phyloP scores from a whole-genome alignment of 2,888 invertebrate genomes.

The Ceriagrion tenellum region DNA sequence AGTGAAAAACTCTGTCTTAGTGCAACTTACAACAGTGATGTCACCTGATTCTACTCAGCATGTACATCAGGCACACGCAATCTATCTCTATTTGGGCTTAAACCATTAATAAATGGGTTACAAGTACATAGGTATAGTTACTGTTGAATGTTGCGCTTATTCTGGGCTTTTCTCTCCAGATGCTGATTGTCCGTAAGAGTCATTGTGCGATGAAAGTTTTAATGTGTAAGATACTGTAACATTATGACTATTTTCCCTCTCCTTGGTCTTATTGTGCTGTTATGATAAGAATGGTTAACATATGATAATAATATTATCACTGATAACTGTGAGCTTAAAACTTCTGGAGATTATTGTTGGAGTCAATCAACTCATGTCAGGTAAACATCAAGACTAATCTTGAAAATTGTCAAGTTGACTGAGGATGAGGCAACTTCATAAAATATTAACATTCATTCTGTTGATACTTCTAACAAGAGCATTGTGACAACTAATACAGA shows the following conservation, averaged over 20 bases:
- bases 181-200: constrained; percentile 57
- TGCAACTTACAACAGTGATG: constrained; percentile 63
- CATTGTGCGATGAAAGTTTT: constrained; percentile 54
- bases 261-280: constrained; percentile 66
- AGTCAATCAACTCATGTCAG: constrained; percentile 21
- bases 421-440: constrained; percentile 42
- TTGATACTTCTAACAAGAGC: constrained; percentile 23
- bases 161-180: constrained; percentile 60
- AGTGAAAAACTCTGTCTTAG: constrained; percentile 63
- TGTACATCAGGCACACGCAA: constrained; percentile 57
- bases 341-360: constrained; percentile 37
- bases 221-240: constrained; percentile 64
- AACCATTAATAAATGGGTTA: constrained; percentile 61
- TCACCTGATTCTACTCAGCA: constrained; percentile 48
- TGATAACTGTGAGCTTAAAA: constrained; percentile 64
- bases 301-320: constrained; percentile 59
- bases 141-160: constrained; percentile 64
- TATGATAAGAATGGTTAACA: constrained; percentile 59
- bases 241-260: constrained; percentile 58
- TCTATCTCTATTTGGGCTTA: constrained; percentile 63
- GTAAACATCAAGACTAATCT: constrained; percentile 21
- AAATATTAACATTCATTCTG: constrained; percentile 42
- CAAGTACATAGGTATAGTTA: constrained; percentile 46
- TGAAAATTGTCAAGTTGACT: not conserved
- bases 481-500: constrained; percentile 32